Evolutionary conservation across 2,797 vertebrate genomes (phyloP), one percentile per base, ranked within the genome.

Genomic region (Rhinoraja longicauda): DNA sequence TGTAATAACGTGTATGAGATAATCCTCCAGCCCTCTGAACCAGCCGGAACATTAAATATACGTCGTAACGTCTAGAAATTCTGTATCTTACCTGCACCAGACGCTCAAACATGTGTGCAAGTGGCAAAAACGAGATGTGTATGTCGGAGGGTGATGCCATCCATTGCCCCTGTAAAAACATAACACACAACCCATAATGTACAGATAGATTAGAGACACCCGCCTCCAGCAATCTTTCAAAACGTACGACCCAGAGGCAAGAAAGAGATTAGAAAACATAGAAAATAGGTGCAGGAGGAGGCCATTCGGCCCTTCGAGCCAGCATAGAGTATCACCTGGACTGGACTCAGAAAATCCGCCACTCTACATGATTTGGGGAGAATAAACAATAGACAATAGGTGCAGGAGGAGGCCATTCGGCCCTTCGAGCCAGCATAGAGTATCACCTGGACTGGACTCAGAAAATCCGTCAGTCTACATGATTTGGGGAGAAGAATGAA

Each of bases 201-300:
- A 73, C 94, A 94, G 94, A 2, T 93, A 76, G 39, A 82, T 21
- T 17, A 94, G 1, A 88, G 93, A 78, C 93, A 93, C 94, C 94
- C 96, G 99, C 98, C 98, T 99, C 98, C 93, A 98, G 97, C n/a
- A 98, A 88, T 95, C 96, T 97, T 95, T 99, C 98, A n/a, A 97
- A 98, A 99, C 98, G 99, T 99, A 94, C 99, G 98, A 93, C 98
- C 98, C 95, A 99, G 95, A 93, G 98, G 99, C 94, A 99, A 97
- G 96, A 99, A 99, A 95, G 98, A 99, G 95, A 99, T 98, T 95
- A n/a, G n/a, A n/a, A n/a, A n/a, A n/a, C n/a, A n/a, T n/a, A n/a
- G n/a, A n/a, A n/a, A n/a, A n/a, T n/a, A n/a, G n/a, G n/a, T n/a
- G n/a, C n/a, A n/a, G n/a, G n/a, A n/a, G n/a, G n/a, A n/a, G n/a